These are phyloP conservation scores for Aphaenogaster floridana DNA, from an alignment of 1,140 invertebrate genomes.

Conservation along the genomic window DNA sequence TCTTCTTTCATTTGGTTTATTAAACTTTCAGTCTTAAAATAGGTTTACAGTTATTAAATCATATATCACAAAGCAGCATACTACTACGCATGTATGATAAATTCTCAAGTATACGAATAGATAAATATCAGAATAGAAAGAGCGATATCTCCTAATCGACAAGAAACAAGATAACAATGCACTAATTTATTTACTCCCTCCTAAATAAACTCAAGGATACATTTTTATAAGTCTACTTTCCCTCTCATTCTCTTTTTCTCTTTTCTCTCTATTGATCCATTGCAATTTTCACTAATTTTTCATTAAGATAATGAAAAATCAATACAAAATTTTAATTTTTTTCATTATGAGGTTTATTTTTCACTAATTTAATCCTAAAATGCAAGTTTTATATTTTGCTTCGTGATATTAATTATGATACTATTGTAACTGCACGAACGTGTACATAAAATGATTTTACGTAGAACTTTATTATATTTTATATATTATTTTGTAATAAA, in stretches of 20 bases:
- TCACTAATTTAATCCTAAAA: constrained; percentile 28
- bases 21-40: constrained; percentile 69
- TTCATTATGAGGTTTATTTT: not conserved
- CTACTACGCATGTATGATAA: constrained; percentile 33
- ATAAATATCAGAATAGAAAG: constrained; percentile 41
- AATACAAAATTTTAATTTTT: not conserved
- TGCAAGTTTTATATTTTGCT: not conserved
- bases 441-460: constrained; percentile 10
- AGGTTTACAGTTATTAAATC: constrained; percentile 63
- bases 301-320: not conserved
- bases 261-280: not conserved
- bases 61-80: constrained; percentile 53
- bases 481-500: constrained; percentile 26
- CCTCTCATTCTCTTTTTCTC: not conserved
- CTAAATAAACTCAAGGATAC: constrained; percentile 11
- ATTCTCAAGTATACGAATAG: constrained; percentile 20
- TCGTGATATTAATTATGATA: constrained; percentile 26
- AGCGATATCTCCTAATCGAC: not conserved
- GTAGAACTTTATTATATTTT: not conserved
- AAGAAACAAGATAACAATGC: constrained; percentile 31
- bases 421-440: constrained; percentile 18
- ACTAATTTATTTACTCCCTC: not conserved
- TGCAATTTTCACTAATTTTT: not conserved
- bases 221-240: not conserved
- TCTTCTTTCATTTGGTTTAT: constrained; percentile 32